Evolutionary conservation across 2,797 vertebrate species (phyloP).

Genomic region (Xerus rutilus): DNA sequence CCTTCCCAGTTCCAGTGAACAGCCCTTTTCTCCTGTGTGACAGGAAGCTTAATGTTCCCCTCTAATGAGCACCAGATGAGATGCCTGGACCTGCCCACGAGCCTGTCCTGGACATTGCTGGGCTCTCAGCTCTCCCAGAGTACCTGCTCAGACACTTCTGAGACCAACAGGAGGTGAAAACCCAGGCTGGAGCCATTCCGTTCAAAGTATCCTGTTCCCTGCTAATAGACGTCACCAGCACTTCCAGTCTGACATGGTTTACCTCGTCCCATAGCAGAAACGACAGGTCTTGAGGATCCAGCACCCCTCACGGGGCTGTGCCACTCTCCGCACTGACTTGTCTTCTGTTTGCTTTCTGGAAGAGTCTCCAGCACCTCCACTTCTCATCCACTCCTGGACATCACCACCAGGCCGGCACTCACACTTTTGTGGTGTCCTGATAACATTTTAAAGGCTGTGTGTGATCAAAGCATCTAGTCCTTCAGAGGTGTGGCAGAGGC

Average conservation of each 20-base stretch:
- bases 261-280: background rate
- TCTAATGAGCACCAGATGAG: conserved; percentile 80
- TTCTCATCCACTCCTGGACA: conserved; percentile 39
- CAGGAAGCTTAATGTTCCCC: conserved; percentile 58
- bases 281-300: background rate
- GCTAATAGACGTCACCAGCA: background rate
- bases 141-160: conserved; percentile 27
- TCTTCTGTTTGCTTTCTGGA: conserved; percentile 61
- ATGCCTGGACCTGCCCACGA: background rate
- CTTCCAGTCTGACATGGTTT: background rate
- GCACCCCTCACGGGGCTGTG: rapidly evolving
- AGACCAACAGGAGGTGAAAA: conserved; percentile 50
- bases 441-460: background rate
- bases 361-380: conserved; percentile 37
- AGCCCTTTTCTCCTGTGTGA: background rate
- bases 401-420: background rate
- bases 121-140: background rate
- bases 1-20: conserved; percentile 9
- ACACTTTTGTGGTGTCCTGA: background rate
- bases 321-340: conserved; percentile 49
- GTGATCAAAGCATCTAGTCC: background rate
- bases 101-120: background rate
- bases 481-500: background rate
- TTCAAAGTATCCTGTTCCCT: background rate
- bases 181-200: background rate